A percentile compares a stretch with the other conserved stretches of the same genome.
Evolutionary conservation across 2,797 vertebrate species (phyloP).

Genomic region (Tapirus indicus): DNA sequence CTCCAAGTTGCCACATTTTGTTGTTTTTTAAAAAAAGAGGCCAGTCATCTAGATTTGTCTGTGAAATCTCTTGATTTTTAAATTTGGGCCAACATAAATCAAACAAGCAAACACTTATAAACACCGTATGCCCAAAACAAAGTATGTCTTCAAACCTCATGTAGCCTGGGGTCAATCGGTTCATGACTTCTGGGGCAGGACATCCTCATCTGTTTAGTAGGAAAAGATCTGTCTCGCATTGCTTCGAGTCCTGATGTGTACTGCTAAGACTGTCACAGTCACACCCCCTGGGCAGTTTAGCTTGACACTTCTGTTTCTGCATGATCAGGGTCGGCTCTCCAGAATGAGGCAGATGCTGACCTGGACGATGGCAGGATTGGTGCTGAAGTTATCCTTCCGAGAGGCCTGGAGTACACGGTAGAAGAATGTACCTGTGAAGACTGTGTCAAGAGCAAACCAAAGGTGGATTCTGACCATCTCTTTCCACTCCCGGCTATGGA

Average conservation of each 20-base stretch:
- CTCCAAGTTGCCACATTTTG: not conserved
- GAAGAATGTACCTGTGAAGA: slow-evolving; percentile 86
- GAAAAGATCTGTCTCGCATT: not conserved
- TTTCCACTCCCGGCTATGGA: slow-evolving; percentile 92
- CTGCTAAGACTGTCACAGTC: not conserved
- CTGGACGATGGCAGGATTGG: not conserved
- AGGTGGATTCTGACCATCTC: slow-evolving; percentile 82
- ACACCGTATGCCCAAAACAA: not conserved
- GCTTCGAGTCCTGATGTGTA: not conserved
- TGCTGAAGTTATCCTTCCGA: slow-evolving; percentile 50
- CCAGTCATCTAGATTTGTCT: not conserved
- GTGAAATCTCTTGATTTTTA: slow-evolving; percentile 8
- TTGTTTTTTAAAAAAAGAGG: not conserved
- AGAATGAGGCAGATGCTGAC: slow-evolving; percentile 55
- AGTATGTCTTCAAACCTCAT: not conserved
- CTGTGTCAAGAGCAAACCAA: slow-evolving; percentile 77
- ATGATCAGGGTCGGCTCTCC: slow-evolving; percentile 69
- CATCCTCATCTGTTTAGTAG: not conserved
- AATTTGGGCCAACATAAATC: not conserved
- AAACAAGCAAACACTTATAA: not conserved
- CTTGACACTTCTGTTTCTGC: slow-evolving; percentile 72
- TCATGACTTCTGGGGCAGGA: not conserved
- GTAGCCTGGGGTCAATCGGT: not conserved
- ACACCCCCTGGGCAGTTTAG: not conserved
- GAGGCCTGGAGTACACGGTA: slow-evolving; percentile 81